These are phyloP conservation scores for Drosophila trichaetosa DNA, from an alignment of 2,888 invertebrate genomes.

Conservation along the genomic window DNA sequence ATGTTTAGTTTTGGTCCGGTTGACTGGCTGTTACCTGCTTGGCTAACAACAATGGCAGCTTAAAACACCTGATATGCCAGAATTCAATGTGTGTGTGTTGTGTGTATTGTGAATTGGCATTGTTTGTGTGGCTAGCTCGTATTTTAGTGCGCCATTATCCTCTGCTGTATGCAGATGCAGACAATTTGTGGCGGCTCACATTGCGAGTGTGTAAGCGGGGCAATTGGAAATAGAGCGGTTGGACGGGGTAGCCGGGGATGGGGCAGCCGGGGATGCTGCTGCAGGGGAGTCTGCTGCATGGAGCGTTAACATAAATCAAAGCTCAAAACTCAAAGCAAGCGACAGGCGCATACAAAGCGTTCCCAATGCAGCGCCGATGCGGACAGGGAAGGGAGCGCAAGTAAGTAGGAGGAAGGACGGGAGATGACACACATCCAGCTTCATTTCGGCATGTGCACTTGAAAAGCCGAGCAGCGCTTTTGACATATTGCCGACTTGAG, in stretches of 20 bases:
- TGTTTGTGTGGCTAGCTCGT: constrained; percentile 62
- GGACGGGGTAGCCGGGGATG: not conserved
- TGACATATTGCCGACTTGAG: constrained; percentile 62
- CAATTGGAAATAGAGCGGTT: not conserved
- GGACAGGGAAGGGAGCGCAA: not conserved
- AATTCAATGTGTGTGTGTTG: constrained; percentile 19
- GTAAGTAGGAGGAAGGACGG: not conserved
- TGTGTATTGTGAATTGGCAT: constrained; percentile 41
- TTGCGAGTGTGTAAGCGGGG: constrained; percentile 8
- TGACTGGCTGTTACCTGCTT: constrained; percentile 6
- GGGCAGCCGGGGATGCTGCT: constrained; percentile 1
- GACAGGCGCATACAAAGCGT: constrained; percentile 67
- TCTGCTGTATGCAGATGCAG: constrained; percentile 73
- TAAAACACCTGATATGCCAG: constrained; percentile 47
- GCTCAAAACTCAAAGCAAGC: constrained; percentile 73
- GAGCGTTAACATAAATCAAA: constrained; percentile 74
- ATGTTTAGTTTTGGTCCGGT: constrained; percentile 7
- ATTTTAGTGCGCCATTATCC: constrained; percentile 71
- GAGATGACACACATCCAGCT: constrained; percentile 72
- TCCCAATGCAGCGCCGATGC: constrained; percentile 27
- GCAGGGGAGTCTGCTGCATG: constrained; percentile 28
- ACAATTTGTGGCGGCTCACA: constrained; percentile 55
- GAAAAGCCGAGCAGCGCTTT: constrained; percentile 65
- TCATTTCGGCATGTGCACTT: constrained; percentile 77
- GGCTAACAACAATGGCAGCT: constrained; percentile 48